Percentiles rank a stretch among this genome's conserved stretches.
phyloP scores from a whole-genome alignment of 2,888 invertebrate genomes.

The Protodeltote pygarga region DNA sequence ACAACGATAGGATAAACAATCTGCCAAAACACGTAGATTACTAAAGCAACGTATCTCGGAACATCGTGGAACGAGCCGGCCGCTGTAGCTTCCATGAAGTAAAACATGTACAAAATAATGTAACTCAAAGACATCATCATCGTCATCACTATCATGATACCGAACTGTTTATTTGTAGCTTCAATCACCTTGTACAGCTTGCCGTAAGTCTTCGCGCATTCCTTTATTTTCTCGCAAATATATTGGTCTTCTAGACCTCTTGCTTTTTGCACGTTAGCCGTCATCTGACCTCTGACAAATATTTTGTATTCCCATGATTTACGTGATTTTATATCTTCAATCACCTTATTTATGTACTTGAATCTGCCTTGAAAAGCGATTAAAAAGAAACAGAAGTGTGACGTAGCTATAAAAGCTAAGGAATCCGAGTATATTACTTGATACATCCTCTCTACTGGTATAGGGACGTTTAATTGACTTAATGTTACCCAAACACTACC shows the following conservation, averaged over 20 bases:
- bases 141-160: slow-evolving; percentile 59
- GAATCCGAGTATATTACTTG: slow-evolving; percentile 63
- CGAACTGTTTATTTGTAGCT: slow-evolving; percentile 58
- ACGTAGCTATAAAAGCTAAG: slow-evolving; percentile 55
- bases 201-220: slow-evolving; percentile 64
- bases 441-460: slow-evolving; percentile 65
- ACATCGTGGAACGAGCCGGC: slow-evolving; percentile 67
- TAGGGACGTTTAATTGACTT: slow-evolving; percentile 40
- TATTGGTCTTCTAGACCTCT: slow-evolving; percentile 57
- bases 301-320: slow-evolving; percentile 60
- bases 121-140: slow-evolving; percentile 54
- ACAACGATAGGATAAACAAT: slow-evolving; percentile 57
- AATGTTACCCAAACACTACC: slow-evolving; percentile 60
- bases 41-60: slow-evolving; percentile 60
- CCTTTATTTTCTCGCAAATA: slow-evolving; percentile 63
- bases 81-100: slow-evolving; percentile 77
- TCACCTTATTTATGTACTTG: slow-evolving; percentile 60
- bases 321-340: slow-evolving; percentile 55
- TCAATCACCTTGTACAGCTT: slow-evolving; percentile 57
- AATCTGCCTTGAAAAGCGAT: slow-evolving; percentile 59
- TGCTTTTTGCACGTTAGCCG: slow-evolving; percentile 47
- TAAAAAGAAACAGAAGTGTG: slow-evolving; percentile 61
- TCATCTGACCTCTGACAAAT: slow-evolving; percentile 51
- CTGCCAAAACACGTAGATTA: slow-evolving; percentile 69
- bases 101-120: slow-evolving; percentile 68